These are phyloP conservation scores for Drosophila mayri DNA, from an alignment of 1,140 invertebrate species.

Conservation along the genomic window DNA sequence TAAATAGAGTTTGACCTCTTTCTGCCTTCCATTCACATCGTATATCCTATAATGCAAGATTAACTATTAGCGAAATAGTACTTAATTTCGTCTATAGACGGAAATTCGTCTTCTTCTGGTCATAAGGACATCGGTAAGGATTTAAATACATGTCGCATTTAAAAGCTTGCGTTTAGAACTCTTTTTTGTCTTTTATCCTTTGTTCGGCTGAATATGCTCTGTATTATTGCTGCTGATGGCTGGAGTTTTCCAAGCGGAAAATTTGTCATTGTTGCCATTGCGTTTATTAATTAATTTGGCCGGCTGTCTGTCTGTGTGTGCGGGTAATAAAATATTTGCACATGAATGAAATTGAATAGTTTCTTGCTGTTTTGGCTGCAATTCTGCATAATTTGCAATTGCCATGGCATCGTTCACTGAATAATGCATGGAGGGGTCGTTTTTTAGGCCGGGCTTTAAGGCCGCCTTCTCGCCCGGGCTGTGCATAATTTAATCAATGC, in stretches of 20 bases:
- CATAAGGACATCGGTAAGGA: background rate
- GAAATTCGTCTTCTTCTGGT: background rate
- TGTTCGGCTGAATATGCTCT: constrained; percentile 34
- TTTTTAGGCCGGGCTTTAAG: constrained; percentile 36
- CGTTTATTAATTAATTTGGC: constrained; percentile 83
- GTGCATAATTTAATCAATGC: constrained; percentile 38
- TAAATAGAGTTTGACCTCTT: background rate
- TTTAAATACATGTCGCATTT: background rate
- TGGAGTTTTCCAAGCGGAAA: constrained; percentile 77
- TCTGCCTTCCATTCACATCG: background rate
- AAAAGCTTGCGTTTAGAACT: constrained; percentile 42
- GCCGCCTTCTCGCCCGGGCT: constrained; percentile 2
- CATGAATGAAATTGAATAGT: constrained; percentile 81
- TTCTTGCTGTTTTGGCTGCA: constrained; percentile 65
- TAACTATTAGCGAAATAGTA: too few species aligned
- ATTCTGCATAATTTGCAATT: constrained; percentile 75
- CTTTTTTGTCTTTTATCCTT: constrained; percentile 19
- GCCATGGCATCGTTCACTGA: constrained; percentile 64
- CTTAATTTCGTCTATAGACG: background rate
- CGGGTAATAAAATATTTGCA: constrained; percentile 80
- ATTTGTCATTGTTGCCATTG: constrained; percentile 78
- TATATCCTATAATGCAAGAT: background rate
- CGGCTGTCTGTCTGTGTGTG: constrained; percentile 40
- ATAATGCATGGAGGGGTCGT: constrained; percentile 47
- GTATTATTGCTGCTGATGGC: constrained; percentile 39